These are phyloP conservation scores for Zaprionus gabonicus DNA, from an alignment of 1,140 invertebrate species.

Conservation along the genomic window DNA sequence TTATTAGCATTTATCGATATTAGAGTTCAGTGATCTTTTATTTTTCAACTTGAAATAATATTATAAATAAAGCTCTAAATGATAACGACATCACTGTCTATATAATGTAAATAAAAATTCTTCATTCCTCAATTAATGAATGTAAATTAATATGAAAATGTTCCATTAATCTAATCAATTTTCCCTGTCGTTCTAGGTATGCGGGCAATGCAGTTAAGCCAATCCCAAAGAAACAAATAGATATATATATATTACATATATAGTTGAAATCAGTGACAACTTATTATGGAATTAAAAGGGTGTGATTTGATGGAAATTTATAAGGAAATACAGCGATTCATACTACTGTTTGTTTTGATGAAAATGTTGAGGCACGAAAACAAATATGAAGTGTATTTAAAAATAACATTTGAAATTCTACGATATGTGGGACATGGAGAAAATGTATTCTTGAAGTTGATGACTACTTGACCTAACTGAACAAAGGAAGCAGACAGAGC, in stretches of 20 bases:
- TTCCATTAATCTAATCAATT: not conserved
- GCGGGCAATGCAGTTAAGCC: not conserved
- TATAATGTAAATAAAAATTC: no score
- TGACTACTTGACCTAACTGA: constrained; percentile 26
- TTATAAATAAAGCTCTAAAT: not conserved
- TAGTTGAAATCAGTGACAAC: not conserved
- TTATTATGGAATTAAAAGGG: not conserved
- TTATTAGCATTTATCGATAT: no score
- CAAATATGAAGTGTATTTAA: not conserved
- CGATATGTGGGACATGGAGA: not conserved
- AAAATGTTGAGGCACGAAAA: not conserved
- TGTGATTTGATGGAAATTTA: not conserved
- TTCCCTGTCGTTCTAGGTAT: not conserved
- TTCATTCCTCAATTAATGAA: not conserved
- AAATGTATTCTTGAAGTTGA: not conserved
- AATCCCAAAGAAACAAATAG: not conserved
- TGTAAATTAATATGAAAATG: not conserved
- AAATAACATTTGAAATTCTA: not conserved
- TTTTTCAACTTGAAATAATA: not conserved
- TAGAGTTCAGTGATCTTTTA: no score
- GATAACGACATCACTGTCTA: no score
- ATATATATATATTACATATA: not conserved
- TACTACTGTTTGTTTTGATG: not conserved
- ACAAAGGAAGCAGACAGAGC: constrained; percentile 14
- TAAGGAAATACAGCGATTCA: not conserved